Base-by-base conservation (phyloP, 2,113 vertebrate genomes). In the Bucco capensis region DNA sequence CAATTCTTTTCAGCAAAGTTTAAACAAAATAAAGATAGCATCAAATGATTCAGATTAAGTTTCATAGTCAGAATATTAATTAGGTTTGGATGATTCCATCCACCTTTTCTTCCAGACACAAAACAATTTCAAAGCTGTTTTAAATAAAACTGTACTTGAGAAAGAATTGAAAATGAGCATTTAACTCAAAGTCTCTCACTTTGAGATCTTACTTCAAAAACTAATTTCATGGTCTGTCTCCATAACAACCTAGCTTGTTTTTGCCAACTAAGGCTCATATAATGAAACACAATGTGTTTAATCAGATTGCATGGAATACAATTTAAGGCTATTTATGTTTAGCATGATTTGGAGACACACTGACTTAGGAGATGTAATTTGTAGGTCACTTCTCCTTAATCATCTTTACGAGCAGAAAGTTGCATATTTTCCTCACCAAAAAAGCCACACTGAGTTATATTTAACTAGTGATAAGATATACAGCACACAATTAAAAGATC, bases 141-240 rank as follows among this genome's bases (percentile, higher is more conserved):
- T 65, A 64, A 37, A 49, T 60, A 82, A 50, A 70, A 22, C 16
- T 44, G 10, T 54, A 46, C 12, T 76, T 49, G 33, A 94, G 25
- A 50, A 75, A 66, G 15, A 86, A 42, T 13, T 51, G 42, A 69
- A 82, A 96, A 90, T 61, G 28, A 60, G 66, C 80, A 69, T 85
- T 83, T 77, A 89, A 90, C 62, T 66, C 58, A 53, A 84, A 90
- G 57, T 92, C 51, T 71, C 33, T 90, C 66, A 89, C 44, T 92
- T 69, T 50, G 58, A 94, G 56, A 69, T 78, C 51, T 38, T 86
- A 46, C 49, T 92, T 94, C 58, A 94, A 77, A 92, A 93, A 58
- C 23, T 82, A 89, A 95, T 91, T 94, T 90, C 66, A 81, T 67
- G 65, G 31, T 91, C 88, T 72, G 56, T 89, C 90, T 90, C 92